Evolutionary conservation across 2,888 invertebrate species (phyloP).

Genomic region (Poecilus cupreus): DNA sequence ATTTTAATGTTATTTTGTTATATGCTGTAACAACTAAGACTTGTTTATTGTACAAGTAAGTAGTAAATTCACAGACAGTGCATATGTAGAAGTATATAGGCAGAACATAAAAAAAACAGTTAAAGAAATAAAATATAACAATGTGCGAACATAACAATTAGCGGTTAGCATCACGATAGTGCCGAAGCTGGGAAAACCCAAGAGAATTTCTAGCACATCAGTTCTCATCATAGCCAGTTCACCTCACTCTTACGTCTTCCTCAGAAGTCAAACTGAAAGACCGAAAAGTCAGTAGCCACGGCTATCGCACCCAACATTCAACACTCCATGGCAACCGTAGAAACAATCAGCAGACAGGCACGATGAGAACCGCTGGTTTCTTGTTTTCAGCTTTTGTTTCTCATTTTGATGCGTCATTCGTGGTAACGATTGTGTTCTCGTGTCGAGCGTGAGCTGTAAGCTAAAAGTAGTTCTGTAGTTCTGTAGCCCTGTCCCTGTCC

Average conservation of each 20-base stretch:
- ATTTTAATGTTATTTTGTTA: too few species aligned
- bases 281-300: constrained; percentile 8
- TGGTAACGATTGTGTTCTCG: constrained; percentile 68
- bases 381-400: constrained; percentile 69
- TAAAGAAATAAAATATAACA: constrained; percentile 18
- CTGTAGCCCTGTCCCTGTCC: constrained; percentile 63
- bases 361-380: constrained; percentile 36
- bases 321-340: constrained; percentile 3
- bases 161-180: constrained; percentile 11
- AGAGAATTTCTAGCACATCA: neutral
- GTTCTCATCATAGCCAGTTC: neutral
- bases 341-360: constrained; percentile 32
- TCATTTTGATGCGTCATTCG: constrained; percentile 71
- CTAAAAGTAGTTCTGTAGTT: constrained; percentile 27
- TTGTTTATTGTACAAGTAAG: too few species aligned
- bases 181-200: neutral
- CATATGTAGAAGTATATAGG: neutral
- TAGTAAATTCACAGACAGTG: too few species aligned
- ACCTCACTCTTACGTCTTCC: neutral
- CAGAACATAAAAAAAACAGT: neutral
- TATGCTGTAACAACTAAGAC: too few species aligned
- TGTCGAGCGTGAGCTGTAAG: constrained; percentile 20
- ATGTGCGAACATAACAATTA: constrained; percentile 31
- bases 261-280: neutral
- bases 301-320: neutral